These are phyloP conservation scores for Cherax quadricarinatus DNA, from an alignment of 1,140 invertebrate genomes.

Conservation along the genomic window DNA sequence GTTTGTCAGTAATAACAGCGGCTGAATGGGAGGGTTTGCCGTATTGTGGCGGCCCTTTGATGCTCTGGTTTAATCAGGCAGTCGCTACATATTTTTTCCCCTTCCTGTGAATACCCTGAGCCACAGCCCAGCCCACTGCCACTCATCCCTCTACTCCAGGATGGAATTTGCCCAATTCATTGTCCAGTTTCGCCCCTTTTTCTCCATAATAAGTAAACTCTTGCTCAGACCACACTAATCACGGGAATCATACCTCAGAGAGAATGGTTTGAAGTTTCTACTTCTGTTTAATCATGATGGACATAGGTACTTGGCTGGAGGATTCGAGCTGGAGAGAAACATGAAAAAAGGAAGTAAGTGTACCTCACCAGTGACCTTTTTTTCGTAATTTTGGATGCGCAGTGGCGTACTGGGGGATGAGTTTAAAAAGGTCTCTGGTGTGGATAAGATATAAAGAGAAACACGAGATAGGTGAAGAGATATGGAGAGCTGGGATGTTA, in stretches of 20 bases:
- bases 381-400: not conserved
- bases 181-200: not conserved
- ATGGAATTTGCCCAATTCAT: slow-evolving; percentile 19
- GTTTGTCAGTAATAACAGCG: slow-evolving; percentile 3
- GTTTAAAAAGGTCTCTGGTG: not conserved
- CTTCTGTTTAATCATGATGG: not conserved
- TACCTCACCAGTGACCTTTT: not conserved
- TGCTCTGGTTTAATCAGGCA: not conserved
- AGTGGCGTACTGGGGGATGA: not conserved
- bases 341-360: not conserved
- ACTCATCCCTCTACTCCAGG: not conserved
- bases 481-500: slow-evolving; percentile 7
- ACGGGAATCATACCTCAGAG: not conserved
- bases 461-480: not conserved
- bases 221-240: not conserved
- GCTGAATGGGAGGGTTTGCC: not conserved
- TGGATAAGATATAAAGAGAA: not conserved
- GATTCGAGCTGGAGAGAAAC: not conserved
- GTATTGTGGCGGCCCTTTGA: slow-evolving; percentile 4
- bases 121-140: not conserved
- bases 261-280: not conserved
- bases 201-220: not conserved
- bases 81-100: not conserved
- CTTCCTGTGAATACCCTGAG: not conserved
- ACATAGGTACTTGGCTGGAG: not conserved